These are phyloP conservation scores for Tenualosa thibaudeaui DNA, from an alignment of 2,797 vertebrate genomes.

Conservation along the genomic window DNA sequence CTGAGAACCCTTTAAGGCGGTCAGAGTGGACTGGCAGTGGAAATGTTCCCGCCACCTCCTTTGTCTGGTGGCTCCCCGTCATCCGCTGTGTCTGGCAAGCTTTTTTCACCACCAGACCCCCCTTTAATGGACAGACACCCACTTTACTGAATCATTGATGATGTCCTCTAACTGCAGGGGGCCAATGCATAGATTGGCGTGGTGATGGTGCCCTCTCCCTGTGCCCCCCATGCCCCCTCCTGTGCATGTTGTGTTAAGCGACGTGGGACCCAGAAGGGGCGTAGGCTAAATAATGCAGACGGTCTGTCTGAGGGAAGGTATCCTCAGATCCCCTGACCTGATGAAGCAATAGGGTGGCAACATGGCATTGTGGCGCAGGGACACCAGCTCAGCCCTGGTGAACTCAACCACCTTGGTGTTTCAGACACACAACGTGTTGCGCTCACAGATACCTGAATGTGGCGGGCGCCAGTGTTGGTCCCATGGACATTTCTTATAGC, in stretches of 20 bases:
- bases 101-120: not conserved
- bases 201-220: slow-evolving; percentile 50
- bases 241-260: not conserved
- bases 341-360: slow-evolving; percentile 73
- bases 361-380: slow-evolving; percentile 60
- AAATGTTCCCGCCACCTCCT: not conserved
- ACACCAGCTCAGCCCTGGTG: not conserved
- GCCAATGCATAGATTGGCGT: not conserved
- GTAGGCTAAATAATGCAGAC: slow-evolving; percentile 77
- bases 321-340: slow-evolving; percentile 64
- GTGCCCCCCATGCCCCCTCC: not conserved
- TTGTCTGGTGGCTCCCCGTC: slow-evolving; percentile 1
- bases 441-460: not conserved
- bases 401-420: not conserved
- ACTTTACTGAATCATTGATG: not conserved
- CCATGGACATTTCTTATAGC: not conserved
- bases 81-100: not conserved
- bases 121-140: slow-evolving; percentile 5
- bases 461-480: not conserved
- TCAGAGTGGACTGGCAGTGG: not conserved
- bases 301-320: slow-evolving; percentile 70
- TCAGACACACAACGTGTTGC: slow-evolving; percentile 18
- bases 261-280: slow-evolving; percentile 53
- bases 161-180: not conserved
- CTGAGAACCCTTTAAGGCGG: not conserved